Percentiles rank a stretch among this genome's conserved stretches.
Conservation (phyloP, 2,113 vertebrate genomes). For the Hemiscyllium ocellatum region DNA sequence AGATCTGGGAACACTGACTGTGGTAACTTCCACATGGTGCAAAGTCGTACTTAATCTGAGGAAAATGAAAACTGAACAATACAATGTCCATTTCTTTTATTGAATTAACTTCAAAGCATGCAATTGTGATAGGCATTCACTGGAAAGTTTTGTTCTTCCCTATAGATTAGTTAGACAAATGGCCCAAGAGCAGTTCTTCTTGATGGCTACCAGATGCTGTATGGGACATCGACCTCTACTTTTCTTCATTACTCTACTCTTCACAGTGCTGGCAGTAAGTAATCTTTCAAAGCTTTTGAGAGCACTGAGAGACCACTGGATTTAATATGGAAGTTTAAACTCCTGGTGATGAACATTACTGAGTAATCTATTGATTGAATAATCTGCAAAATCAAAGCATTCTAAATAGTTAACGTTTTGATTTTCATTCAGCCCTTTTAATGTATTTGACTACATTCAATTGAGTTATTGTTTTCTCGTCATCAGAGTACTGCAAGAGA, state of each 20-base stretch:
- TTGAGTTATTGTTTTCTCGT: conserved; percentile 22
- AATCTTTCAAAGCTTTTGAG: neutral
- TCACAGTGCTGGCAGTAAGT: conserved; percentile 90
- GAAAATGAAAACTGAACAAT: neutral
- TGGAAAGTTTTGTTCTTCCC: conserved; percentile 37
- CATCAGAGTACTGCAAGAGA: conserved; percentile 95
- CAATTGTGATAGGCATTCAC: neutral
- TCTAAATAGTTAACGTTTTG: neutral
- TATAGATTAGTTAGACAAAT: conserved; percentile 91
- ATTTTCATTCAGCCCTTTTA: neutral
- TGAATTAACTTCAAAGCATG: neutral
- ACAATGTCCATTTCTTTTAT: neutral
- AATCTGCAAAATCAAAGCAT: neutral
- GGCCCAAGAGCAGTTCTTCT: conserved; percentile 97
- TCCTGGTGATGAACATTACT: neutral
- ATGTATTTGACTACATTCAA: neutral
- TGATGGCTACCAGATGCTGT: conserved; percentile 97
- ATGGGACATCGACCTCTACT: conserved; percentile 97
- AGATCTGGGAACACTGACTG: neutral
- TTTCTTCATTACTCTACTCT: conserved; percentile 96
- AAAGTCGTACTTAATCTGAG: neutral
- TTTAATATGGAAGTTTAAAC: conserved; percentile 1
- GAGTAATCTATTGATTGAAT: neutral
- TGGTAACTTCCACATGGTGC: neutral
- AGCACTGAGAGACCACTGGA: neutral